phyloP scores from a whole-genome alignment of 2,888 invertebrate genomes.

The Drosophila paracracens region DNA sequence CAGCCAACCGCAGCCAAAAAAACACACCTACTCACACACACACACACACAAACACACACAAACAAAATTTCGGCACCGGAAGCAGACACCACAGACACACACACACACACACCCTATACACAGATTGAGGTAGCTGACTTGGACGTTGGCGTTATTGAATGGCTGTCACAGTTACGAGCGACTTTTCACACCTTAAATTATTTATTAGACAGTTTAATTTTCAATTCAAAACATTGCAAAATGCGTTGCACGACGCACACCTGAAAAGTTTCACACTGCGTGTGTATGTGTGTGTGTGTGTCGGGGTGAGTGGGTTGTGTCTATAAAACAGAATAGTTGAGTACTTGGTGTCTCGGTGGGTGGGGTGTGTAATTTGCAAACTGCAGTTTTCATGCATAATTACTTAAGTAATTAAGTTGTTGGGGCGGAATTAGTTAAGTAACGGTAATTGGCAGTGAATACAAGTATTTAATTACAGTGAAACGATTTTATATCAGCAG shows the following conservation, averaged over 20 bases:
- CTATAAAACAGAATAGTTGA: slow-evolving; percentile 8
- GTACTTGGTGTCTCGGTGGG: not conserved
- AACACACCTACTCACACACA: slow-evolving; percentile 10
- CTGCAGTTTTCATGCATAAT: slow-evolving; percentile 13
- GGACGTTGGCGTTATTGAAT: slow-evolving; percentile 37
- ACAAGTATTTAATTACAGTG: not conserved
- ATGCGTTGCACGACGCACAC: slow-evolving; percentile 25
- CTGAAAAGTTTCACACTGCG: slow-evolving; percentile 13
- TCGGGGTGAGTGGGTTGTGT: not conserved
- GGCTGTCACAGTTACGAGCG: slow-evolving; percentile 37
- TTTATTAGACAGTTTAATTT: slow-evolving; percentile 64
- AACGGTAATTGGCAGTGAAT: slow-evolving; percentile 13
- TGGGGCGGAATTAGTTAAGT: slow-evolving; percentile 1
- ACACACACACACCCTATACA: slow-evolving; percentile 2
- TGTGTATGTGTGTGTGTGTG: not conserved
- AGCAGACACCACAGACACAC: slow-evolving; percentile 4
- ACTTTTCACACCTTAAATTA: slow-evolving; percentile 50
- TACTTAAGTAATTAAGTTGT: slow-evolving; percentile 19
- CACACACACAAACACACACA: slow-evolving; percentile 10
- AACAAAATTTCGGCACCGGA: slow-evolving; percentile 20
- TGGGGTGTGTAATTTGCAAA: slow-evolving; percentile 11
- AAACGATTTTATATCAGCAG: not conserved
- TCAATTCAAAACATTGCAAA: slow-evolving; percentile 50
- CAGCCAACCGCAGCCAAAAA: slow-evolving; percentile 51
- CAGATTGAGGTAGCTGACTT: slow-evolving; percentile 30